Conservation (phyloP, 2,888 invertebrate genomes). For the Phaonia tiefii region DNA sequence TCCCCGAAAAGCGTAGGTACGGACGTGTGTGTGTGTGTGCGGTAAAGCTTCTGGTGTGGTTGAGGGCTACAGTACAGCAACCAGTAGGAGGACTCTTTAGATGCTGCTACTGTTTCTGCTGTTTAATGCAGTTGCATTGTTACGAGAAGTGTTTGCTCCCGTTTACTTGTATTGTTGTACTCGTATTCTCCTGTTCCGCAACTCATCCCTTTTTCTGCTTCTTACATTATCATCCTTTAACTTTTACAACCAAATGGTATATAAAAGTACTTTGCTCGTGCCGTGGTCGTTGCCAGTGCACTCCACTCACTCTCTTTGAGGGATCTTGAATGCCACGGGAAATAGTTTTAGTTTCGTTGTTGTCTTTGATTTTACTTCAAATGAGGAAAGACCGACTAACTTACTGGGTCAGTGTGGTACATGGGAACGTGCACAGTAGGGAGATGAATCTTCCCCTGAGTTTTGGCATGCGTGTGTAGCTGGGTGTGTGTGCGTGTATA, state of each 20-base stretch:
- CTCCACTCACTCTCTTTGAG: neutral
- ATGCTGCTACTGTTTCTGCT: neutral
- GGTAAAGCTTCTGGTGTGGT: neutral
- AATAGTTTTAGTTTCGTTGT: neutral
- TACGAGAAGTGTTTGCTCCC: neutral
- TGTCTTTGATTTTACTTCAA: neutral
- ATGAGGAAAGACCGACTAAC: neutral
- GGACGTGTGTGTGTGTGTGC: neutral
- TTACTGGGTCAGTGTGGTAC: conserved; percentile 18
- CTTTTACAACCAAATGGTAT: neutral
- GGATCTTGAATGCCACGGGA: neutral
- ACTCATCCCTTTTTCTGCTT: too few relatives aligned
- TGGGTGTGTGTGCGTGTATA: neutral
- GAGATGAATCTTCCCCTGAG: neutral
- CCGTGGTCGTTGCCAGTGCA: neutral
- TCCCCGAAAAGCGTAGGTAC: neutral
- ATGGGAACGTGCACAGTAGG: too few relatives aligned
- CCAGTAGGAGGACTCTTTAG: neutral
- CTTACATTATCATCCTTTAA: neutral
- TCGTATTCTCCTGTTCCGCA: too few relatives aligned
- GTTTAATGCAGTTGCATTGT: conserved; percentile 12
- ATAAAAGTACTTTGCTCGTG: conserved; percentile 6
- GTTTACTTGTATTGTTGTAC: neutral
- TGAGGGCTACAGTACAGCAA: neutral
- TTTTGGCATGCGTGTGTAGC: neutral